phyloP scores from a whole-genome alignment of 2,888 invertebrate species.

The Scaptomyza cyrtandrae region DNA sequence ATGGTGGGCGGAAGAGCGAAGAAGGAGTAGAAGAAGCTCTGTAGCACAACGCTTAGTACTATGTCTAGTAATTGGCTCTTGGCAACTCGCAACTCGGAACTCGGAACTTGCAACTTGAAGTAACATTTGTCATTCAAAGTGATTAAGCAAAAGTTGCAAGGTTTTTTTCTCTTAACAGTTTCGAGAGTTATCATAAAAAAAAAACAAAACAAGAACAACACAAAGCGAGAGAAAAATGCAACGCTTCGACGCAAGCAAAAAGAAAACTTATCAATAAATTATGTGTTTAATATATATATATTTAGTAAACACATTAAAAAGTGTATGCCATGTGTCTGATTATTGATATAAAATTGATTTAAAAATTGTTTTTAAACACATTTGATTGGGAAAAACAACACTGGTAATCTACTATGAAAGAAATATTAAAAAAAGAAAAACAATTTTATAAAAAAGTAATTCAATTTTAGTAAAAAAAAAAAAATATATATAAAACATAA shows the following conservation, averaged over 20 bases:
- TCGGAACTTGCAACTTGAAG: constrained; percentile 26
- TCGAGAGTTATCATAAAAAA: neutral
- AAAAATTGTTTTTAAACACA: no score
- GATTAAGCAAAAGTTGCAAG: constrained; percentile 33
- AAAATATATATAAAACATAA: no score
- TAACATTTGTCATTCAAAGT: constrained; percentile 51
- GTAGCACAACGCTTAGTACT: constrained; percentile 5
- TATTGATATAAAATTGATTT: no score
- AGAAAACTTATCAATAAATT: neutral
- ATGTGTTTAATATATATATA: neutral
- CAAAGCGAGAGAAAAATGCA: neutral
- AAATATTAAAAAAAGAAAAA: no score
- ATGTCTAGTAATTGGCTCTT: constrained; percentile 42
- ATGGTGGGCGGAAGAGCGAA: no score
- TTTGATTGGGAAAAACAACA: no score
- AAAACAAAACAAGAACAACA: neutral
- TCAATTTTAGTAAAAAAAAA: no score
- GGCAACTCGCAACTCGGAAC: neutral
- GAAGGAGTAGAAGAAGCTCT: neutral
- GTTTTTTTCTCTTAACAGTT: neutral
- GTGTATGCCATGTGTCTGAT: no score
- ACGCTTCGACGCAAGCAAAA: no score
- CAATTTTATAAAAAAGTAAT: no score
- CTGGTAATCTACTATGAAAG: no score
- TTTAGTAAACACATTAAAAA: no score